These are phyloP conservation scores for Reticulitermes speratus DNA, from an alignment of 1,140 invertebrate genomes.

Conservation along the genomic window DNA sequence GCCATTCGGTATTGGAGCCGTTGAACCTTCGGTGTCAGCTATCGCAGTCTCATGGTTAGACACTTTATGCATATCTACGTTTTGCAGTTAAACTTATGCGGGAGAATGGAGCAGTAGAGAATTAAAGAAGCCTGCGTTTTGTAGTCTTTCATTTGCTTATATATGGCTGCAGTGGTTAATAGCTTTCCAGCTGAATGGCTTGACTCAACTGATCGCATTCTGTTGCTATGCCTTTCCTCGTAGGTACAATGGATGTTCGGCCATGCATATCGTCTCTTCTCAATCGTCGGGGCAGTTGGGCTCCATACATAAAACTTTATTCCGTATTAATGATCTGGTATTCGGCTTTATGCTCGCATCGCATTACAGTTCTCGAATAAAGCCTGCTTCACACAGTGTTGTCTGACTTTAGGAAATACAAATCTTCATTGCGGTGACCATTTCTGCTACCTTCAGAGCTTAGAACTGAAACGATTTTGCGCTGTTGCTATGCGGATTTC, in stretches of 20 bases:
- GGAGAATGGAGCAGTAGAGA: neutral
- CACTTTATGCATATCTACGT: no score
- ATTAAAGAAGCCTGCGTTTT: neutral
- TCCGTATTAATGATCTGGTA: constrained; percentile 13
- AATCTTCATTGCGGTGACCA: no score
- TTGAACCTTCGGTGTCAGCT: no score
- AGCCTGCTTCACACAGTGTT: neutral
- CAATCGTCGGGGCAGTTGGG: neutral
- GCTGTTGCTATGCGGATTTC: no score
- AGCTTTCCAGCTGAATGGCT: neutral
- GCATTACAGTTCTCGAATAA: neutral
- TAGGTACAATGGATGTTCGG: neutral
- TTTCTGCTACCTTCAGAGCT: no score
- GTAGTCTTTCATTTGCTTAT: neutral
- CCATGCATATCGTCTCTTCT: neutral
- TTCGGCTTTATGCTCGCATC: neutral
- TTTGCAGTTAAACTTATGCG: no score
- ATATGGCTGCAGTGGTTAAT: neutral
- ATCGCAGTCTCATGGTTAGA: no score
- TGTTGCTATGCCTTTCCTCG: neutral
- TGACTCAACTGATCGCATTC: neutral
- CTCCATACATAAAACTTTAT: constrained; percentile 4
- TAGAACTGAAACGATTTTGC: no score
- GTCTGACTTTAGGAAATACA: no score
- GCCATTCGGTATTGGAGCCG: no score